phyloP scores from a whole-genome alignment of 2,888 invertebrate species.

The Macaria notata region DNA sequence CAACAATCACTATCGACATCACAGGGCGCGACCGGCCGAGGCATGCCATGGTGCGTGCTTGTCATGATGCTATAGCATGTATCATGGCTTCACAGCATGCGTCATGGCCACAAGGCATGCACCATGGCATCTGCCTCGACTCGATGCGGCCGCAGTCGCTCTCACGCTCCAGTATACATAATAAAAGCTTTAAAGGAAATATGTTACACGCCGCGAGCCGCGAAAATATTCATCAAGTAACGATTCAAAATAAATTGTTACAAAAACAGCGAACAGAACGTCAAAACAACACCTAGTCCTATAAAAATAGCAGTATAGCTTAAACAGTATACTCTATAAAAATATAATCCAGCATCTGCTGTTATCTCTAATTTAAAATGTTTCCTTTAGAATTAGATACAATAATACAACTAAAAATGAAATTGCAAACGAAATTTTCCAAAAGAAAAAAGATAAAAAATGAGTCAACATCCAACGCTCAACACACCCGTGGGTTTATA shows the following conservation, averaged over 20 bases:
- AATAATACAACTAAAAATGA: constrained; percentile 61
- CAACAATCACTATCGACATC: constrained; percentile 77
- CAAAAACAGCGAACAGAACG: constrained; percentile 53
- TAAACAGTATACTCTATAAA: constrained; percentile 78
- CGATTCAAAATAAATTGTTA: constrained; percentile 52
- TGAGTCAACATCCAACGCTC: constrained; percentile 50
- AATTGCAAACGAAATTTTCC: constrained; percentile 43
- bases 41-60: constrained; percentile 1
- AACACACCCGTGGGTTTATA: constrained; percentile 53
- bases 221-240: constrained; percentile 41
- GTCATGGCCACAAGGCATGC: too few relatives aligned
- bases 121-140: not conserved
- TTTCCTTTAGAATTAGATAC: constrained; percentile 54
- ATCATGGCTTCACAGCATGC: too few relatives aligned
- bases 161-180: constrained; percentile 37
- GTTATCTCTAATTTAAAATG: constrained; percentile 74
- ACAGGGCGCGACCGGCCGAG: constrained; percentile 47
- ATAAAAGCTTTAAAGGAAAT: constrained; percentile 48
- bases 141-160: constrained; percentile 22
- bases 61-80: too few relatives aligned
- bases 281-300: constrained; percentile 67
- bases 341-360: constrained; percentile 76
- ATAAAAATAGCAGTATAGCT: constrained; percentile 81
- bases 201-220: constrained; percentile 36
- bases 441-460: constrained; percentile 54